Percentiles rank a stretch among this genome's conserved stretches.
phyloP scores from a whole-genome alignment of 2,113 vertebrate genomes.

The Nycticorax nycticorax region DNA sequence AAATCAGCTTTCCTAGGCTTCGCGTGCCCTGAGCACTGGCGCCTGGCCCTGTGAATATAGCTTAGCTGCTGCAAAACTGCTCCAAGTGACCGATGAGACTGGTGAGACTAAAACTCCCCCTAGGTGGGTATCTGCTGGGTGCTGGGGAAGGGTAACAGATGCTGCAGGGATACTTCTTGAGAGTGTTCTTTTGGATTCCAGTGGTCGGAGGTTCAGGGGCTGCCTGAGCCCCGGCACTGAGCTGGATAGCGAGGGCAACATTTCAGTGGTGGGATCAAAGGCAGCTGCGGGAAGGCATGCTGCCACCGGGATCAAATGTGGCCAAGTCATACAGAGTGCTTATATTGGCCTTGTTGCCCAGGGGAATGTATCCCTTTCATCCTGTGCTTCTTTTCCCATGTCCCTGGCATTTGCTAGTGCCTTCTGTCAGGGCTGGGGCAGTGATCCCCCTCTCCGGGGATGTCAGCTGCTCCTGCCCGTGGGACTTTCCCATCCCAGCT shows the following conservation, averaged over 20 bases:
- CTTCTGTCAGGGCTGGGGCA: not conserved
- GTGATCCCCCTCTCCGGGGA: not conserved
- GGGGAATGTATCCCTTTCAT: not conserved
- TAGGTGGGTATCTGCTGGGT: not conserved
- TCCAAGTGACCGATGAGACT: not conserved
- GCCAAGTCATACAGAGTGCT: not conserved
- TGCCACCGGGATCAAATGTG: not conserved
- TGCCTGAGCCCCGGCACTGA: not conserved
- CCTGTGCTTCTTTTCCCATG: not conserved
- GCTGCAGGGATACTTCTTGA: not conserved
- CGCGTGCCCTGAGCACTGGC: not conserved
- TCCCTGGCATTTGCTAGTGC: not conserved
- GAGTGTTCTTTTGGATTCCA: not conserved
- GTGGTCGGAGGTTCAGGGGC: not conserved
- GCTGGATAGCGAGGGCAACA: not conserved
- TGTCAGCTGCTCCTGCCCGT: not conserved
- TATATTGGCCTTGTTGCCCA: not conserved
- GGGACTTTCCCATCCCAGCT: not conserved
- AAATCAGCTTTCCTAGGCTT: not conserved
- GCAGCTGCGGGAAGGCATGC: not conserved
- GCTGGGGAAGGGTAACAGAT: not conserved
- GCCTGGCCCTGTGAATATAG: not conserved
- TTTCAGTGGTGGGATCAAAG: not conserved
- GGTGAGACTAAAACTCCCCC: not conserved
- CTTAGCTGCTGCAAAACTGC: not conserved